phyloP scores from a whole-genome alignment of 2,113 vertebrate species.

The Takifugu flavidus region DNA sequence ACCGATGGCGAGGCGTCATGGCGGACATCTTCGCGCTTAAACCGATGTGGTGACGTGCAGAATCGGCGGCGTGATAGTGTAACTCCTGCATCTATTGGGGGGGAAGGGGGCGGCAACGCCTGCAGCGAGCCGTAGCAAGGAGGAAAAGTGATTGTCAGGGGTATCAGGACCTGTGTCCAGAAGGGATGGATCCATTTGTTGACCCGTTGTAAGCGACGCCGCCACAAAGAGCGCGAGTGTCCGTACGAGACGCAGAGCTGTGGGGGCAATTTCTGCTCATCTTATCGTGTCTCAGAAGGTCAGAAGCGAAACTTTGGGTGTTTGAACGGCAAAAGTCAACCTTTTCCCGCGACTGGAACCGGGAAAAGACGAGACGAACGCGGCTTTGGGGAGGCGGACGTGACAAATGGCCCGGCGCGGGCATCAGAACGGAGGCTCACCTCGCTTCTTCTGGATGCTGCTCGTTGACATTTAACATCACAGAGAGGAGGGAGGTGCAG shows the following conservation, averaged over 20 bases:
- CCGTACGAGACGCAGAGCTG: conserved; percentile 7
- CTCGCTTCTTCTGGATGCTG: conserved; percentile 61
- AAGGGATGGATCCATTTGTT: conserved; percentile 26
- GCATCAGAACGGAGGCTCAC: conserved; percentile 62
- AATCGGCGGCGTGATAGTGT: conserved; percentile 28
- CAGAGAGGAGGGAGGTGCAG: conserved; percentile 71
- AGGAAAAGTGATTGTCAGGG: conserved; percentile 33
- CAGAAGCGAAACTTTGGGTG: conserved; percentile 51
- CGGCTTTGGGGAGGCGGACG: conserved; percentile 44
- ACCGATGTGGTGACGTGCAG: conserved; percentile 33
- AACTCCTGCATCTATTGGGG: conserved; percentile 16
- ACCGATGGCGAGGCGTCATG: conserved; percentile 43
- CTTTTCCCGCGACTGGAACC: conserved; percentile 61
- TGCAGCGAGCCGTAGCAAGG: conserved; percentile 1
- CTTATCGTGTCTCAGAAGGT: conserved; percentile 3
- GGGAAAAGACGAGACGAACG: conserved; percentile 50
- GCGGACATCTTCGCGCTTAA: conserved; percentile 23
- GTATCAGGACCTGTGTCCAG: conserved; percentile 25
- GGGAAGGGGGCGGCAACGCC: neutral
- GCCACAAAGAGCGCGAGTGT: conserved; percentile 4
- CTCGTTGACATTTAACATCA: conserved; percentile 79
- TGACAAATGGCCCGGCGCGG: conserved; percentile 51
- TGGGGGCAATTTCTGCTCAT: conserved; percentile 10
- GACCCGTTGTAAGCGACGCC: conserved; percentile 29
- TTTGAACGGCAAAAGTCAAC: conserved; percentile 57